These are phyloP conservation scores for Drosophila rubida DNA, from an alignment of 2,888 invertebrate species.

Conservation along the genomic window DNA sequence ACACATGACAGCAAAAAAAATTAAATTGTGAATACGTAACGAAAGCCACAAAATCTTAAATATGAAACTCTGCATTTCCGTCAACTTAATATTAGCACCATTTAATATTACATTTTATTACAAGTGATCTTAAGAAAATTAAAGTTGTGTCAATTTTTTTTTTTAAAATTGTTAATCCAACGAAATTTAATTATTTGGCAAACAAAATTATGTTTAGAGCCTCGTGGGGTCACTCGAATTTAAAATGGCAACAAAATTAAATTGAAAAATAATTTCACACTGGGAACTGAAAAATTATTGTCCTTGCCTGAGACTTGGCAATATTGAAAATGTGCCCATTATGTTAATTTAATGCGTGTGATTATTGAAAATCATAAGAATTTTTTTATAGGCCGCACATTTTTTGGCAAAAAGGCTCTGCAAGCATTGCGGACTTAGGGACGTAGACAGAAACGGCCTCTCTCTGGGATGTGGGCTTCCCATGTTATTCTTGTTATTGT, in stretches of 20 bases:
- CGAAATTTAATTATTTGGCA: neutral
- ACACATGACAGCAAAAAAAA: neutral
- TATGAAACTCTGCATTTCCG: neutral
- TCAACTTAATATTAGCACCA: neutral
- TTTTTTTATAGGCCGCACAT: slow-evolving; percentile 66
- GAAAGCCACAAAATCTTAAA: neutral
- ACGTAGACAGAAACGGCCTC: slow-evolving; percentile 2
- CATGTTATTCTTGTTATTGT: slow-evolving; percentile 47
- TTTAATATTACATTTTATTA: neutral
- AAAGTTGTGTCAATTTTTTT: neutral
- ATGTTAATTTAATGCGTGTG: slow-evolving; percentile 77
- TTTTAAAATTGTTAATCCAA: neutral
- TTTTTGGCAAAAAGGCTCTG: slow-evolving; percentile 36
- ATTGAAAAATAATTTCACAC: slow-evolving; percentile 46
- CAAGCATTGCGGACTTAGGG: slow-evolving; percentile 28
- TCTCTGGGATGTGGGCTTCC: slow-evolving; percentile 18
- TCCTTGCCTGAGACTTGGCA: slow-evolving; percentile 41
- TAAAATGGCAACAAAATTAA: slow-evolving; percentile 8
- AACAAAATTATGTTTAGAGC: neutral
- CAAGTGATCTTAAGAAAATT: neutral
- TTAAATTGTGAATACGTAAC: neutral
- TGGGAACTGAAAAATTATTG: slow-evolving; percentile 20
- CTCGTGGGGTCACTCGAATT: neutral
- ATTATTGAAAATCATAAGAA: slow-evolving; percentile 79
- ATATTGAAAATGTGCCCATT: slow-evolving; percentile 75